A percentile compares a stretch with the other conserved stretches of the same genome.
Conservation (phyloP, 2,888 invertebrate species). For the Abrostola tripartita region DNA sequence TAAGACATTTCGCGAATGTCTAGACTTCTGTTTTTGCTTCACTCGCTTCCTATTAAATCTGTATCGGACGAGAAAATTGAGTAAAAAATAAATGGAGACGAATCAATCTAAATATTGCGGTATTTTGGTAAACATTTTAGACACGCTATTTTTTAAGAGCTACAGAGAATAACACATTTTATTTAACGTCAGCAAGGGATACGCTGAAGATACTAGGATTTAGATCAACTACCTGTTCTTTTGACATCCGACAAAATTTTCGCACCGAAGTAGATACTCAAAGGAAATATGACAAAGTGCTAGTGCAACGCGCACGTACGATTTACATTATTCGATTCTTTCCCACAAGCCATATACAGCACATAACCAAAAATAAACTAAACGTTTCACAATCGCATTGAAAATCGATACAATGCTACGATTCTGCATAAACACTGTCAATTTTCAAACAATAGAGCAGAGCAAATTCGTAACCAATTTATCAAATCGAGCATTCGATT, state of each 20-base stretch:
- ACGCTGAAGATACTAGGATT: no score
- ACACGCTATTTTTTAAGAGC: no score
- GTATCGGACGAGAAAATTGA: background rate
- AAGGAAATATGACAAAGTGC: no score
- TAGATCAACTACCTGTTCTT: no score
- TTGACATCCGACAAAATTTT: no score
- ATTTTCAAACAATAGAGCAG: conserved; percentile 45
- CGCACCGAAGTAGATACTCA: no score
- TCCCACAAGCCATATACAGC: background rate
- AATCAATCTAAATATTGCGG: background rate
- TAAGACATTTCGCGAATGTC: conserved; percentile 62
- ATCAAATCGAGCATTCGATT: conserved; percentile 45
- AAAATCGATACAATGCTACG: conserved; percentile 35
- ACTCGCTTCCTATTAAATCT: conserved; percentile 11
- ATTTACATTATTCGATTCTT: no score
- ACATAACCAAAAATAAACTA: background rate
- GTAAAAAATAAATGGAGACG: background rate
- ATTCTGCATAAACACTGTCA: conserved; percentile 31
- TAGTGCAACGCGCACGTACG: no score
- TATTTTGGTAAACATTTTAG: background rate
- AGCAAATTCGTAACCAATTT: conserved; percentile 47
- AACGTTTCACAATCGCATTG: conserved; percentile 28
- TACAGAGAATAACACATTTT: background rate
- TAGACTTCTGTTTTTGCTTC: conserved; percentile 59
- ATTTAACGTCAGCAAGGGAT: no score